These are phyloP conservation scores for Zaprionus kolodkinae DNA, from an alignment of 1,140 invertebrate genomes.

Conservation along the genomic window DNA sequence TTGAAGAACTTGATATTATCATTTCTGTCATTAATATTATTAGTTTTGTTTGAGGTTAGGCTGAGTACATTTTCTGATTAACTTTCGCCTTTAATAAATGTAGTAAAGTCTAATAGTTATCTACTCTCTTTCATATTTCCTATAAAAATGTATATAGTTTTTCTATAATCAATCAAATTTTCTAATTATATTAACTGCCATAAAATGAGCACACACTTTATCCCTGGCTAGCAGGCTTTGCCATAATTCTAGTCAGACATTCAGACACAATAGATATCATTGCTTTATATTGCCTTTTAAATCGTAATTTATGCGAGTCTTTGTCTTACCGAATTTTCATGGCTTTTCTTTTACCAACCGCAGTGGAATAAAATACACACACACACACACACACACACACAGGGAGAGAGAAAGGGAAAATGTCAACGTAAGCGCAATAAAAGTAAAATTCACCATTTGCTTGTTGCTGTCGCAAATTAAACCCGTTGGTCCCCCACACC, in stretches of 20 bases:
- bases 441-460: conserved; percentile 54
- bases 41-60: no score
- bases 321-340: conserved; percentile 21
- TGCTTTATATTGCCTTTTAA: conserved; percentile 4
- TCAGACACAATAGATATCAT: conserved; percentile 1
- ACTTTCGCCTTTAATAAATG: no score
- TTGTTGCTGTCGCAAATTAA: conserved; percentile 42
- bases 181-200: conserved; percentile 1
- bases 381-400: conserved; percentile 2
- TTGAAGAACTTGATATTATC: not conserved
- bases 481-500: conserved; percentile 2
- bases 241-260: not conserved
- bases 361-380: conserved; percentile 1
- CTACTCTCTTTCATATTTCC: no score
- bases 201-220: conserved; percentile 1
- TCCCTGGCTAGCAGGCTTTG: not conserved
- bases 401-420: not conserved
- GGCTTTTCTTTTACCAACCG: not conserved
- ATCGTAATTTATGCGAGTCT: conserved; percentile 18
- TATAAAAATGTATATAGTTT: not conserved
- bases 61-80: no score
- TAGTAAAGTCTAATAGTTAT: no score
- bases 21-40: no score
- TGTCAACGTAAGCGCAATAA: conserved; percentile 49
- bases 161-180: not conserved